A percentile compares a stretch with the other conserved stretches of the same genome.
Evolutionary conservation across 2,113 vertebrate species (phyloP).

Genomic region (Nyctereutes procyonoides): DNA sequence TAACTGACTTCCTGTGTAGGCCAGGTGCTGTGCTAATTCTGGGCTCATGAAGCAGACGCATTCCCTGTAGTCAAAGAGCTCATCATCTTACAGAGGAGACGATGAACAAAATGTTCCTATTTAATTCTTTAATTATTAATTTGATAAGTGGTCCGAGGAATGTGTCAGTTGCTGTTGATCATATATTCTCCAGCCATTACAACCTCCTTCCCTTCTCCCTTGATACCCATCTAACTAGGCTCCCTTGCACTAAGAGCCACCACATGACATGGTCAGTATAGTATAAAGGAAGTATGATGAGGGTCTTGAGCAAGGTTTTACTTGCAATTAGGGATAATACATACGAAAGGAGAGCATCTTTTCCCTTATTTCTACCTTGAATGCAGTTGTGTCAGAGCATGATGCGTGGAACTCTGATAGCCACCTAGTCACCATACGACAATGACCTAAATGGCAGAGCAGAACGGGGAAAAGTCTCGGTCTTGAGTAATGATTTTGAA

Average conservation of each 20-base stretch:
- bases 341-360: neutral
- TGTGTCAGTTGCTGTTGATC: neutral
- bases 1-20: neutral
- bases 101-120: neutral
- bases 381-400: neutral
- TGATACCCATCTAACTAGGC: neutral
- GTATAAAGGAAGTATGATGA: neutral
- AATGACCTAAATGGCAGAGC: neutral
- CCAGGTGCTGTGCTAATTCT: neutral
- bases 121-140: constrained; percentile 16
- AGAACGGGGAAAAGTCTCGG: neutral
- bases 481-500: neutral
- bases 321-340: neutral
- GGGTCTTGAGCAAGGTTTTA: neutral
- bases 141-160: neutral
- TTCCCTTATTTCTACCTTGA: neutral
- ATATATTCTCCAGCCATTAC: neutral
- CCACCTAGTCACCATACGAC: neutral
- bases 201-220: neutral
- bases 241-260: neutral
- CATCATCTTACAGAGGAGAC: neutral
- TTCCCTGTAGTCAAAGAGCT: neutral
- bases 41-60: neutral
- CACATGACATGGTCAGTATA: neutral
- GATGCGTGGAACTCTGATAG: neutral